Percentiles rank a stretch among this genome's conserved stretches.
Evolutionary conservation across 2,113 vertebrate genomes (phyloP).

Genomic region (Oryzias javanicus): DNA sequence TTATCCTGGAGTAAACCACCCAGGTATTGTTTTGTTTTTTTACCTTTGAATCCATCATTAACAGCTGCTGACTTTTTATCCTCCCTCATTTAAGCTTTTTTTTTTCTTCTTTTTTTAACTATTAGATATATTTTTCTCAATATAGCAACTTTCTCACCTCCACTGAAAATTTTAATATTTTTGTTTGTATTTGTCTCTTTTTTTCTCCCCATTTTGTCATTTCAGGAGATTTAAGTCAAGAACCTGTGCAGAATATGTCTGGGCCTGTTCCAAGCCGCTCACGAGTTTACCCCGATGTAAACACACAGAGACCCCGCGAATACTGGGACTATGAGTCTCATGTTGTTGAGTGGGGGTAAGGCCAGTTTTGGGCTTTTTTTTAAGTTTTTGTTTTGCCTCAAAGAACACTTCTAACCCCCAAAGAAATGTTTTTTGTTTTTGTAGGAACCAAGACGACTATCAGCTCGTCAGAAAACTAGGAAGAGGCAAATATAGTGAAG

Average conservation of each 20-base stretch:
- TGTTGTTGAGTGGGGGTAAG: constrained; percentile 87
- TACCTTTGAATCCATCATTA: too few relatives aligned
- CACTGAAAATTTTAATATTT: too few relatives aligned
- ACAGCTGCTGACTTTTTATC: too few relatives aligned
- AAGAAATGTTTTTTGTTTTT: constrained; percentile 15
- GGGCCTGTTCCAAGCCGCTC: constrained; percentile 85
- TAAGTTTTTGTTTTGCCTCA: not conserved
- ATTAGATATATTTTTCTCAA: not conserved
- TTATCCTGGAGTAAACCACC: constrained; percentile 74
- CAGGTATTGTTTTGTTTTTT: constrained; percentile 59
- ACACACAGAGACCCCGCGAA: constrained; percentile 86
- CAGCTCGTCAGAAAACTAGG: constrained; percentile 87
- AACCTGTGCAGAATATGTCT: constrained; percentile 80
- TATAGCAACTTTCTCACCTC: not conserved
- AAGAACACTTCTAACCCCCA: not conserved
- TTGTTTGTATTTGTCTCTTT: not conserved
- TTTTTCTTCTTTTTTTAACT: not conserved
- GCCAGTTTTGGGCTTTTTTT: not conserved
- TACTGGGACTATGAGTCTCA: constrained; percentile 86
- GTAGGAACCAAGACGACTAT: constrained; percentile 87
- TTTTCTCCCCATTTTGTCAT: not conserved
- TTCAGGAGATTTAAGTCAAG: constrained; percentile 71
- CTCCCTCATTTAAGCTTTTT: not conserved
- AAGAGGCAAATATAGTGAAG: constrained; percentile 87
- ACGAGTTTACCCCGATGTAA: constrained; percentile 87